Evolutionary conservation across 2,797 vertebrate genomes (phyloP).

Genomic region (Microchirus variegatus): DNA sequence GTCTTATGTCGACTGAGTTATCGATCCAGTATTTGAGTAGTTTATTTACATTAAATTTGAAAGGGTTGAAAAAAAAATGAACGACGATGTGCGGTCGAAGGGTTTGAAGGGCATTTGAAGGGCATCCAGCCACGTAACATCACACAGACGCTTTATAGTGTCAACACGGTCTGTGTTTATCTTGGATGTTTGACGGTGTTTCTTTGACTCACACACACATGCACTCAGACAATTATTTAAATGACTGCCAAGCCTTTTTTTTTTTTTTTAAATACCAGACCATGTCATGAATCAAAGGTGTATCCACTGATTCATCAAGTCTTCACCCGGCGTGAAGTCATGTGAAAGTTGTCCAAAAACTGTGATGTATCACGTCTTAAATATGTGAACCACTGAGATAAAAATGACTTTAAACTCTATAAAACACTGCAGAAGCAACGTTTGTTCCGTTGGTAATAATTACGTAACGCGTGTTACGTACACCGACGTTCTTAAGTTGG

Average conservation of each 20-base stretch:
- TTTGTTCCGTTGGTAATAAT: not conserved
- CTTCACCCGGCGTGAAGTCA: conserved; percentile 37
- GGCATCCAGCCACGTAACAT: conserved; percentile 6
- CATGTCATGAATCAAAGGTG: conserved; percentile 52
- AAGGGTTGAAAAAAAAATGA: no score
- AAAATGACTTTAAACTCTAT: not conserved
- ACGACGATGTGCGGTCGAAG: not conserved
- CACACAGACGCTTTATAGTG: conserved; percentile 43
- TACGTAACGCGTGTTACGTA: not conserved
- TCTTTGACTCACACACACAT: not conserved
- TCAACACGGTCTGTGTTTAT: conserved; percentile 69
- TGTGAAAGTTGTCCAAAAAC: no score
- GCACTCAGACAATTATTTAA: conserved; percentile 18
- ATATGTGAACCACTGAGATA: not conserved
- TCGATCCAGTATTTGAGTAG: no score
- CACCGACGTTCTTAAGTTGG: not conserved
- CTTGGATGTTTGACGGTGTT: conserved; percentile 21
- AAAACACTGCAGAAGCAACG: not conserved
- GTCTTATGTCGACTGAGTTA: no score
- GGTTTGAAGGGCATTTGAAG: conserved; percentile 23
- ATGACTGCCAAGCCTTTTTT: conserved; percentile 33
- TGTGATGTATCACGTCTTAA: not conserved
- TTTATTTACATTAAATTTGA: no score
- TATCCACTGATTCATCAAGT: conserved; percentile 55
- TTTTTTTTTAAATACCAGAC: conserved; percentile 9